Evolutionary conservation across 2,113 vertebrate species (phyloP), one percentile per base, ranked within the genome.

Genomic region (Mus spicilegus): DNA sequence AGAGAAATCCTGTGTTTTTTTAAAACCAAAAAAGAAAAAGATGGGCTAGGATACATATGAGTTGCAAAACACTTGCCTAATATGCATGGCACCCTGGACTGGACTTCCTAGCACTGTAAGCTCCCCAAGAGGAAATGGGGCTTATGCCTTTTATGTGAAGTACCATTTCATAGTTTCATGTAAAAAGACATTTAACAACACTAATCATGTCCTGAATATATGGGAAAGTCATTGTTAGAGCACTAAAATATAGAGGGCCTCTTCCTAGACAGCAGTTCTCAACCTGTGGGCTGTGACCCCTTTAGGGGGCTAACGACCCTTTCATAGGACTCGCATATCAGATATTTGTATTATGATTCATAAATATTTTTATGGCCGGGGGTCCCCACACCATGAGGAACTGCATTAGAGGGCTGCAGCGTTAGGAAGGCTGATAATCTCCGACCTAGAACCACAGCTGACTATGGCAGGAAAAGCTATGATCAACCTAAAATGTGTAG

Each of bases 171-270:
- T 42, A 81, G 36, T 14, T 89, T 85, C 0, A 24, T 8, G 4
- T 73, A 49, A 87, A 58, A 90, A 95, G 61, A 56, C 51, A 72
- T 61, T 91, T 97, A 70, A 76, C 78, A 77, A 86, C 36, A 89
- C 75, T 49, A 49, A 91, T 77, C 26, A 81, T 77, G 22, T 70
- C 73, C 93, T 70, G 33, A 70, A 92, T 89, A 67, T 61, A 77
- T 49, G 33, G 81, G 87, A 94, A 96, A 58, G 51, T 94, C 26
- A 63, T 76, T 95, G 39, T 72, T 77, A 12, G 33, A 82, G 39
- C 86, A 77, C 28, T 42, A 28, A 91, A 80, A 54, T 84, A 51
- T 22, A 51, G 87, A 76, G n/a, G 54, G 69, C 33, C 39, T 93
- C 82, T 73, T 46, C 51, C 49, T 30, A 63, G n/a, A 58, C 24